Conservation (phyloP, 2,888 invertebrate species). For the Amphipyra tragopoginis region DNA sequence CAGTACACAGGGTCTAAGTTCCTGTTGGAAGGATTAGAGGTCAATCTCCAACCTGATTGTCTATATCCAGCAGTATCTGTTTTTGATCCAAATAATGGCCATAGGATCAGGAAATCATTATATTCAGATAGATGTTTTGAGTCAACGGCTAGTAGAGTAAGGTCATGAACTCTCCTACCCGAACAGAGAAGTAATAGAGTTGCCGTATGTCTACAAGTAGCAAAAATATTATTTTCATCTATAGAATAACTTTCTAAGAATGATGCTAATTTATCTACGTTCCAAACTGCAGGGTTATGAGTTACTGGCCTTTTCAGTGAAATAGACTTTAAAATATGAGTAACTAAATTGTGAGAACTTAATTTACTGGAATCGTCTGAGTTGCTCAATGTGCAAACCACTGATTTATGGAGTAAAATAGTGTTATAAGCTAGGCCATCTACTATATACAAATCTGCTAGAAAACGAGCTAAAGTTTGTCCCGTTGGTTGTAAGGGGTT, state of each 20-base stretch:
- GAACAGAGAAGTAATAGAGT: not conserved
- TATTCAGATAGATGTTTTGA: not conserved
- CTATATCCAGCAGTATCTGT: not conserved
- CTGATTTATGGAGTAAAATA: not conserved
- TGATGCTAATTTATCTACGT: not conserved
- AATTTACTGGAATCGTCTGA: not conserved
- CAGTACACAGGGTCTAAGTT: not conserved
- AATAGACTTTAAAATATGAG: no score
- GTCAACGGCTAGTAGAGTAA: not conserved
- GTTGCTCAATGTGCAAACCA: not conserved
- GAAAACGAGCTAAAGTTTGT: not conserved
- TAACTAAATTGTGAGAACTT: not conserved
- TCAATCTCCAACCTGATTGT: not conserved
- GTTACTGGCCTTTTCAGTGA: not conserved
- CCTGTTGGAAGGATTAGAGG: not conserved
- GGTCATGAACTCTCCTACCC: not conserved
- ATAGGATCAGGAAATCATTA: not conserved
- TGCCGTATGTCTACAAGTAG: constrained; percentile 1
- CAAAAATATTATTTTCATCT: constrained; percentile 1
- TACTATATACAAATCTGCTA: not conserved
- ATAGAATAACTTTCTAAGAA: not conserved
- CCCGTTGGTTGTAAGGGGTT: not conserved
- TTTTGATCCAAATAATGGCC: not conserved
- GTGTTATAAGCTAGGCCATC: not conserved
- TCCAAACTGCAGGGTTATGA: not conserved